phyloP scores from a whole-genome alignment of 2,113 vertebrate species.

The Leptobrachium leishanense region DNA sequence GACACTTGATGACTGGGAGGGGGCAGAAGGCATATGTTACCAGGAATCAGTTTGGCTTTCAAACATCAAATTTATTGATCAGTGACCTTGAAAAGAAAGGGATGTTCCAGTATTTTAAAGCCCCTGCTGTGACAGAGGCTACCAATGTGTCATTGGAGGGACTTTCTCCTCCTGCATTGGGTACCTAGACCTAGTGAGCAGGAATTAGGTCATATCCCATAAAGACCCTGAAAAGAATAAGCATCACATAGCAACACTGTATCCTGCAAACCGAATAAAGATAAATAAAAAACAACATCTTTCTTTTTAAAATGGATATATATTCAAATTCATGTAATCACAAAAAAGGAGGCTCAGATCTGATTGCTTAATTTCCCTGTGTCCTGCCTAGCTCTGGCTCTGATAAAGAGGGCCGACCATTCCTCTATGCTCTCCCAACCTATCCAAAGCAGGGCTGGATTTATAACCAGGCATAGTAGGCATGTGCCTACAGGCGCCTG shows the following conservation, averaged over 20 bases:
- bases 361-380: not conserved
- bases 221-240: not conserved
- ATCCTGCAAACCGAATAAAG: not conserved
- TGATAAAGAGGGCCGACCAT: not conserved
- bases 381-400: not conserved
- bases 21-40: conserved; percentile 37
- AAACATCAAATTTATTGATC: conserved; percentile 38
- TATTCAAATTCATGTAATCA: not conserved
- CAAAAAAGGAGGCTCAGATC: not conserved
- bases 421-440: not conserved
- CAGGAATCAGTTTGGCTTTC: conserved; percentile 15
- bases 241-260: not conserved
- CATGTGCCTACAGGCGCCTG: too few relatives aligned
- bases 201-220: conserved; percentile 15
- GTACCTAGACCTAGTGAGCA: not conserved
- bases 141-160: conserved; percentile 6
- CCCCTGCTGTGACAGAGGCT: conserved; percentile 14
- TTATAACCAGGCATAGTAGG: too few relatives aligned
- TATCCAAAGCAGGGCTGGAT: conserved; percentile 2
- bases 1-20: conserved; percentile 46
- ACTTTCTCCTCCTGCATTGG: conserved; percentile 7
- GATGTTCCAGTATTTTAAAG: not conserved
- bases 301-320: conserved; percentile 33
- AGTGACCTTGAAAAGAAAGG: conserved; percentile 14
- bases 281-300: not conserved